Percentiles rank a stretch among this genome's conserved stretches.
phyloP scores from a whole-genome alignment of 2,888 invertebrate genomes.

The Leptinotarsa tumamoca region DNA sequence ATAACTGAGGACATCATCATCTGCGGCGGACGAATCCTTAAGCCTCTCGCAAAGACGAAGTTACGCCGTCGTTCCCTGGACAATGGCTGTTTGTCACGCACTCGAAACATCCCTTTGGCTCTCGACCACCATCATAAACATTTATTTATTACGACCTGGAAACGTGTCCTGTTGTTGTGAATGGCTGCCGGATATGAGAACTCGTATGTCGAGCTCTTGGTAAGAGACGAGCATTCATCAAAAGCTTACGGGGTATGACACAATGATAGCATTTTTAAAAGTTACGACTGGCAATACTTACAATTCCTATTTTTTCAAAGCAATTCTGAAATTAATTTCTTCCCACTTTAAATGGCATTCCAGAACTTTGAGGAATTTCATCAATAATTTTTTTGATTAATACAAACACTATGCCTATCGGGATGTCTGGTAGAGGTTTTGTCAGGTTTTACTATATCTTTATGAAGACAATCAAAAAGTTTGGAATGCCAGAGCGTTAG shows the following conservation, averaged over 20 bases:
- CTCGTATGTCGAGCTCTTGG: not conserved
- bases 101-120: conserved; percentile 43
- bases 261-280: not conserved
- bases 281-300: no score
- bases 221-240: not conserved
- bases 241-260: not conserved
- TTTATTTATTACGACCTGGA: conserved; percentile 45
- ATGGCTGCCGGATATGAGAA: conserved; percentile 6
- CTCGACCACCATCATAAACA: conserved; percentile 43
- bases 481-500: not conserved
- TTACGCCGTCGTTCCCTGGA: conserved; percentile 41
- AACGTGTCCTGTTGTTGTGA: conserved; percentile 36
- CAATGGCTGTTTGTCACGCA: conserved; percentile 54
- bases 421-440: not conserved
- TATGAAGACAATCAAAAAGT: not conserved
- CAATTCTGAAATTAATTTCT: no score
- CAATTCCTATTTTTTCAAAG: no score
- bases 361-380: no score
- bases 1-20: conserved; percentile 41
- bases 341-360: no score
- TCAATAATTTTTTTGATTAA: no score
- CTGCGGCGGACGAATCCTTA: conserved; percentile 36
- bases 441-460: not conserved
- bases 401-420: no score
- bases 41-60: conserved; percentile 35